These are phyloP conservation scores for Callipepla squamata DNA, from an alignment of 2,113 vertebrate genomes.

Conservation along the genomic window DNA sequence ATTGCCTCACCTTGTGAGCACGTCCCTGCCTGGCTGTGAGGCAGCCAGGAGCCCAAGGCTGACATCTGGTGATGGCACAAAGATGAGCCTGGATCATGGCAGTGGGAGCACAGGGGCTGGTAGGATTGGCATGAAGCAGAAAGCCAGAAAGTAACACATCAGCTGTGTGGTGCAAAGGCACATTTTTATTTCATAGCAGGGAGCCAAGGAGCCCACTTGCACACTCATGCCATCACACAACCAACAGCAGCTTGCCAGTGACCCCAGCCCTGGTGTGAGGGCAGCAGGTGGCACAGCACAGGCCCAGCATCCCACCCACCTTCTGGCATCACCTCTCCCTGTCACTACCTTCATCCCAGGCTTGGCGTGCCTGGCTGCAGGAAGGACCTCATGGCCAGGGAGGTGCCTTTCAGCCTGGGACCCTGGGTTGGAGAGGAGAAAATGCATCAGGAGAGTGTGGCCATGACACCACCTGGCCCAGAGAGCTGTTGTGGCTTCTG, in stretches of 20 bases:
- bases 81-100: background rate
- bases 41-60: background rate
- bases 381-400: background rate
- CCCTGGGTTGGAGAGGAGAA: background rate
- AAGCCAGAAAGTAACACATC: background rate
- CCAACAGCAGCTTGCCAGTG: background rate
- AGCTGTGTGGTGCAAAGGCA: background rate
- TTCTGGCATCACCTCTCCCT: rapidly evolving
- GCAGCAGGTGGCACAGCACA: rapidly evolving
- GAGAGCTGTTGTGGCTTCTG: too few relatives aligned
- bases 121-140: rapidly evolving
- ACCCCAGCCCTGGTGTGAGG: background rate
- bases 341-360: rapidly evolving
- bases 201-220: rapidly evolving
- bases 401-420: rapidly evolving
- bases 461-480: background rate
- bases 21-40: background rate
- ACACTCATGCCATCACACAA: background rate
- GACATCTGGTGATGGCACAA: rapidly evolving
- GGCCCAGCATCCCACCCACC: rapidly evolving
- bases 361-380: background rate
- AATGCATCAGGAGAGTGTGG: background rate
- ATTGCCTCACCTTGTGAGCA: background rate
- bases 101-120: background rate
- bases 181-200: background rate